Evolutionary conservation across 2,113 vertebrate species (phyloP).

Genomic region (Oenanthe oenanthe): DNA sequence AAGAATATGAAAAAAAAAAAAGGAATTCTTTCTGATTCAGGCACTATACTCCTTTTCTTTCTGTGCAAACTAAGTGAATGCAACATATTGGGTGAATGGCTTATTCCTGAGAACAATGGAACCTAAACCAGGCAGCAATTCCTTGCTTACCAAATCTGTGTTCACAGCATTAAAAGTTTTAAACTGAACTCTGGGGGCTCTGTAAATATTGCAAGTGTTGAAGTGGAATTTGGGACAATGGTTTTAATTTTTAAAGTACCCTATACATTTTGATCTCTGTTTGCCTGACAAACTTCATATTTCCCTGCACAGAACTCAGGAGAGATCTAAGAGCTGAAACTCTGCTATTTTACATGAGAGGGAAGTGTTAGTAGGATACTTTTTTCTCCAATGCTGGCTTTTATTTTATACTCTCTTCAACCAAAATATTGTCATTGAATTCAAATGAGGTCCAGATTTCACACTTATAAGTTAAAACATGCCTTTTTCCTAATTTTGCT

Average conservation of each 20-base stretch:
- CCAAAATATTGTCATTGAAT: not conserved
- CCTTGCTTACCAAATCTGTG: not conserved
- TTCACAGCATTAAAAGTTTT: not conserved
- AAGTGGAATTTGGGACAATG: not conserved
- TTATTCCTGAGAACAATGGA: not conserved
- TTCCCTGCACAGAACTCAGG: not conserved
- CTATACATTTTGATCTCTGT: not conserved
- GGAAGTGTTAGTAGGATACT: not conserved
- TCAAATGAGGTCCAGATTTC: not conserved
- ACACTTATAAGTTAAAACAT: not conserved
- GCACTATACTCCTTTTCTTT: not conserved
- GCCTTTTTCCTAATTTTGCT: not conserved
- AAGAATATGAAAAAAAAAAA: not conserved
- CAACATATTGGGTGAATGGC: not conserved
- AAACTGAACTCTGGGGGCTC: not conserved
- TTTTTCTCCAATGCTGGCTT: not conserved
- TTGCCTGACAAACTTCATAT: not conserved
- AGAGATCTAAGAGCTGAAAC: not conserved
- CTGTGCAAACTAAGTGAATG: not conserved
- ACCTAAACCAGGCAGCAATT: not conserved
- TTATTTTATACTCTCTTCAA: not conserved
- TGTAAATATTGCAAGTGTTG: not conserved
- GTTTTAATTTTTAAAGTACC: slow-evolving; percentile 32
- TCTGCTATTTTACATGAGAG: not conserved
- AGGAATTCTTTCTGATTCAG: not conserved